Evolutionary conservation across 2,888 invertebrate species (phyloP).

Genomic region (Neoscelio sp.): DNA sequence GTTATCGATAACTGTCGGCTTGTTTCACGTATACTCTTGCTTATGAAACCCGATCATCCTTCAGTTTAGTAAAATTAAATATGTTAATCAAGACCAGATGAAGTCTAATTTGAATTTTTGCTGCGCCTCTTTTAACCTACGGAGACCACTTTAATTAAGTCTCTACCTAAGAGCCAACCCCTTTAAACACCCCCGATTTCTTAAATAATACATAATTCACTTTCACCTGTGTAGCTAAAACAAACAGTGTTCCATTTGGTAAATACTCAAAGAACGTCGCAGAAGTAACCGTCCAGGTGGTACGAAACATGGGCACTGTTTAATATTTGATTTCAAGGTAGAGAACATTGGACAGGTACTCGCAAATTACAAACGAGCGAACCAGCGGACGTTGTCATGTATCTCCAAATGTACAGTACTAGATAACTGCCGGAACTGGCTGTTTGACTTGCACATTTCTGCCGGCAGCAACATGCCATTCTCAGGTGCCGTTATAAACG

Average conservation of each 20-base stretch:
- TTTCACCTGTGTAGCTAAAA: slow-evolving; percentile 35
- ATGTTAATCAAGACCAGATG: no score
- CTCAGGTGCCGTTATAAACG: slow-evolving; percentile 78
- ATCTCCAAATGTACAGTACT: slow-evolving; percentile 71
- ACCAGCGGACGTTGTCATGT: slow-evolving; percentile 73
- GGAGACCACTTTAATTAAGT: no score
- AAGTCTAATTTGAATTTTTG: no score
- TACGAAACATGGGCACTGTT: slow-evolving; percentile 25
- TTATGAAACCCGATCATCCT: no score
- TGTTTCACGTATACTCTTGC: no score
- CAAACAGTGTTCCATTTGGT: slow-evolving; percentile 36
- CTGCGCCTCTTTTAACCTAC: no score
- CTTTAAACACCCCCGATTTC: neutral
- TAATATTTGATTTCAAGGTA: slow-evolving; percentile 63
- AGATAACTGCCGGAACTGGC: slow-evolving; percentile 81
- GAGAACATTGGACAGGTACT: slow-evolving; percentile 67
- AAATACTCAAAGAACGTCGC: slow-evolving; percentile 37
- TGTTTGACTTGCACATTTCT: slow-evolving; percentile 82
- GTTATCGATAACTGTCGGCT: no score
- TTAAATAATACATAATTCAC: slow-evolving; percentile 38
- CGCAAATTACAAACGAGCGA: slow-evolving; percentile 74
- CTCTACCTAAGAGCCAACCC: no score
- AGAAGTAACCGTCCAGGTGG: neutral
- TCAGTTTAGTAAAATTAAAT: no score
- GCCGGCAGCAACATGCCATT: slow-evolving; percentile 74